Base-by-base conservation (phyloP, 2,888 invertebrate genomes). In the Graphium colonna region DNA sequence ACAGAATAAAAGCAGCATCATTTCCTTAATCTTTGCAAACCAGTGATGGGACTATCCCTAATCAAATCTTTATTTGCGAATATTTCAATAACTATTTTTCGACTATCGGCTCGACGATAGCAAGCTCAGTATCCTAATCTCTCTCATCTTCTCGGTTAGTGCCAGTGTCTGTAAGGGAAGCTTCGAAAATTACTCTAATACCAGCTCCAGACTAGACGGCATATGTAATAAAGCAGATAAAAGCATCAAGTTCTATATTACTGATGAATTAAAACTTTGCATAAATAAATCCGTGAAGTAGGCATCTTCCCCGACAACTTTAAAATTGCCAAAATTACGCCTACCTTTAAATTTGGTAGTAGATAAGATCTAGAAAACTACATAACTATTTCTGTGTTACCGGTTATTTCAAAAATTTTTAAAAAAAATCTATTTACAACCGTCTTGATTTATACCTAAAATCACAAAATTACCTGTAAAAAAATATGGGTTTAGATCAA, bases 241-340 rank as follows among this genome's bases (percentile, higher is more conserved):
- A 54, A 44, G 45, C 16, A 81, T 95, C 4, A 52, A 55, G 50
- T 17, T 33, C 18, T 13, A 41, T 4, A 53, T 60, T 17, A n/a
- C 33, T 1, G 21, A 42, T n/a, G 10, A 40, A 2, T n/a, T 58
- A 8, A 38, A n/a, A n/a, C 21, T 15, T 0, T 55, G 55, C 26
- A 46, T 60, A 8, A 61, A 59, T 36, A 38, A 52, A 50, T 56
- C 48, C 13, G 61, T 1, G 15, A 33, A 16, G 7, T 39, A 15
- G 59, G 47, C 12, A 40, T n/a, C 13, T 61, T 59, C 28, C 59
- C 61, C 0, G 49, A 56, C 8, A 55, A 42, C 10, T 36, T 57
- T 8, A 61, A 60, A 44, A 52, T 58, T 9, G 55, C 56, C 0
- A 57, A 55, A 45, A 53, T 57, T 28, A 51, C 43, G 3, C 58